These are phyloP conservation scores for Globodera ellingtonae DNA, from an alignment of 1,140 invertebrate genomes.

Conservation along the genomic window DNA sequence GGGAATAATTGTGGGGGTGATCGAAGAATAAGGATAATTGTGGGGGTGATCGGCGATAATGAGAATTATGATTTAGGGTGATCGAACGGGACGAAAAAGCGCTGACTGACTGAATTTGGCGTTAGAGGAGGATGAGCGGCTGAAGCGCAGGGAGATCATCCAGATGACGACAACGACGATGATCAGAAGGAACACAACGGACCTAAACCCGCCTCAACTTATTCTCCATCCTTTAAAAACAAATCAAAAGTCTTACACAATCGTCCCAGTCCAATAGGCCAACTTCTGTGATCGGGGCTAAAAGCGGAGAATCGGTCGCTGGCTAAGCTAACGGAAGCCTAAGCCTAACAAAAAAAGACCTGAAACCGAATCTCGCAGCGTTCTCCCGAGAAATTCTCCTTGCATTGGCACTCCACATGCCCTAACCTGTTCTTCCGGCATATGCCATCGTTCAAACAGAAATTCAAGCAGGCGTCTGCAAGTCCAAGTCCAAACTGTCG, in stretches of 20 bases:
- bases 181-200: conserved; percentile 49
- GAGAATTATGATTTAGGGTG: too few species aligned
- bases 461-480: conserved; percentile 81
- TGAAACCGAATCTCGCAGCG: conserved; percentile 62
- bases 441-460: conserved; percentile 85
- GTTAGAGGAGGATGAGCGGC: conserved; percentile 13
- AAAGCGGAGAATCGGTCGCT: background rate
- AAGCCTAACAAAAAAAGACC: conserved; percentile 2
- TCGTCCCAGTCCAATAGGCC: conserved; percentile 36
- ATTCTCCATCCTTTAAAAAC: background rate
- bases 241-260: background rate
- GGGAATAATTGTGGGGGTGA: too few species aligned
- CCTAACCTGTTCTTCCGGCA: conserved; percentile 78
- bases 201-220: conserved; percentile 13
- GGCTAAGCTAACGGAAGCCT: background rate
- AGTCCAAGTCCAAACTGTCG: conserved; percentile 66
- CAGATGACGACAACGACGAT: conserved; percentile 58
- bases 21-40: too few species aligned
- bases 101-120: background rate
- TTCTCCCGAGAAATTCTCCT: conserved; percentile 62
- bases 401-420: conserved; percentile 60
- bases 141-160: conserved; percentile 57
- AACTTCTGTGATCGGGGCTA: conserved; percentile 45
- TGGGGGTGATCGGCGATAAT: too few species aligned
- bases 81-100: background rate